These are phyloP conservation scores for Dascyllus trimaculatus DNA, from an alignment of 2,113 vertebrate species.

Conservation along the genomic window DNA sequence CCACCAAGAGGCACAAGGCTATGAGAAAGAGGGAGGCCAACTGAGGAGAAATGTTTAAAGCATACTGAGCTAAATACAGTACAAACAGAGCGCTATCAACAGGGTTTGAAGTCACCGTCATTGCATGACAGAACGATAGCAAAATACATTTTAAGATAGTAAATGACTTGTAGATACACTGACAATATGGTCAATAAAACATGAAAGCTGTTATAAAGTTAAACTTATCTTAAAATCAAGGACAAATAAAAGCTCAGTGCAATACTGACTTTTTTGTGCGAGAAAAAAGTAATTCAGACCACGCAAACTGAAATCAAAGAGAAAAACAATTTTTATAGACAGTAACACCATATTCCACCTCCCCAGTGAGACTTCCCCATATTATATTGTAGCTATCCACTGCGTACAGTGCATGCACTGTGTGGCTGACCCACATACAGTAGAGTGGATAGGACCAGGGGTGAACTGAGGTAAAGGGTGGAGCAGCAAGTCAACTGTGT, in stretches of 20 bases:
- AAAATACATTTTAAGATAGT: background rate
- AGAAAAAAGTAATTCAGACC: background rate
- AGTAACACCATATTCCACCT: background rate
- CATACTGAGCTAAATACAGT: background rate
- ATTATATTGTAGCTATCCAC: constrained; percentile 47
- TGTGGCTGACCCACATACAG: constrained; percentile 71
- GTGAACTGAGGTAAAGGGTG: constrained; percentile 77
- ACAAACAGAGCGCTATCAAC: background rate
- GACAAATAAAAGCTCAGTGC: constrained; percentile 17
- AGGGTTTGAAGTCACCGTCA: constrained; percentile 2
- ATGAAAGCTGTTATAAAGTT: background rate
- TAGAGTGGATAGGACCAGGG: constrained; percentile 40
- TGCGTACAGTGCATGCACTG: constrained; percentile 31
- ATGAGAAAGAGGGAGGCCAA: background rate
- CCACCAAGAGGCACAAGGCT: constrained; percentile 50
- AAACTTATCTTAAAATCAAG: constrained; percentile 1
- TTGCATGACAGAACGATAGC: background rate
- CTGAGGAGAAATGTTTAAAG: background rate
- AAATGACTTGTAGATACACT: background rate
- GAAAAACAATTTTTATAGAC: background rate
- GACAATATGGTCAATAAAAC: background rate
- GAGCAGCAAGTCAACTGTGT: constrained; percentile 62
- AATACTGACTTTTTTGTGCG: background rate
- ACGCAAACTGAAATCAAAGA: background rate
- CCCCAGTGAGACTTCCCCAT: background rate